Evolutionary conservation across 2,888 invertebrate species (phyloP).

Genomic region (Stenichneumon culpator): DNA sequence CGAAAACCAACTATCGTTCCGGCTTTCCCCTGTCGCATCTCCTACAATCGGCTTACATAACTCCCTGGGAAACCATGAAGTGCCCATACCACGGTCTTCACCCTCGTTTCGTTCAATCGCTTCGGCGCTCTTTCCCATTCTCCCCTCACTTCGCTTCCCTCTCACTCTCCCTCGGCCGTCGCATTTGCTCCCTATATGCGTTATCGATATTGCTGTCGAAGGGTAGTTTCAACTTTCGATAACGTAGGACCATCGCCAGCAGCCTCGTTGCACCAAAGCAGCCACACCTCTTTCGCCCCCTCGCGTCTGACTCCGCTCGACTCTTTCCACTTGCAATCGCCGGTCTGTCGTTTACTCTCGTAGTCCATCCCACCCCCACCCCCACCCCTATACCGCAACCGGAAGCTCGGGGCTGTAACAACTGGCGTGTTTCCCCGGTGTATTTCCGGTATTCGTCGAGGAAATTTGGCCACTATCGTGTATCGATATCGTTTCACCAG

Average conservation of each 20-base stretch:
- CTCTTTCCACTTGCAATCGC: slow-evolving; percentile 28
- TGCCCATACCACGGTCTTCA: slow-evolving; percentile 24
- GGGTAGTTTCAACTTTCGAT: slow-evolving; percentile 59
- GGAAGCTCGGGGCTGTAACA: slow-evolving; percentile 56
- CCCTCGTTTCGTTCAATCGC: slow-evolving; percentile 40
- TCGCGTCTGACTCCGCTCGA: slow-evolving; percentile 30
- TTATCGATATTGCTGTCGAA: slow-evolving; percentile 67
- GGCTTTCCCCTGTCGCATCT: slow-evolving; percentile 1
- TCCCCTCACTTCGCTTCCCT: slow-evolving; percentile 1
- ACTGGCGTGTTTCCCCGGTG: slow-evolving; percentile 60
- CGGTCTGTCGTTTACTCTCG: slow-evolving; percentile 6
- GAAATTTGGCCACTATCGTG: slow-evolving; percentile 62
- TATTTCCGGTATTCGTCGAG: slow-evolving; percentile 62
- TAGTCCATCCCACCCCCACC: slow-evolving; percentile 3
- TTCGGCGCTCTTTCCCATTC: slow-evolving; percentile 24
- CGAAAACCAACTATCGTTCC: slow-evolving; percentile 18
- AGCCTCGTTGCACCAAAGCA: slow-evolving; percentile 24
- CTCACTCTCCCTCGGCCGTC: slow-evolving; percentile 32
- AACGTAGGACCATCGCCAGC: slow-evolving; percentile 48
- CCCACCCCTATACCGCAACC: slow-evolving; percentile 36
- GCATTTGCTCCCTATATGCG: slow-evolving; percentile 51
- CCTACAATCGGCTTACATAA: slow-evolving; percentile 47
- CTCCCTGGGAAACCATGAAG: slow-evolving; percentile 8
- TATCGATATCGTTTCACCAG: slow-evolving; percentile 56
- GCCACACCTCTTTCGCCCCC: slow-evolving; percentile 35